Percentiles rank a stretch among this genome's conserved stretches.
phyloP scores from a whole-genome alignment of 2,888 invertebrate species.

The Nomada ferruginata region DNA sequence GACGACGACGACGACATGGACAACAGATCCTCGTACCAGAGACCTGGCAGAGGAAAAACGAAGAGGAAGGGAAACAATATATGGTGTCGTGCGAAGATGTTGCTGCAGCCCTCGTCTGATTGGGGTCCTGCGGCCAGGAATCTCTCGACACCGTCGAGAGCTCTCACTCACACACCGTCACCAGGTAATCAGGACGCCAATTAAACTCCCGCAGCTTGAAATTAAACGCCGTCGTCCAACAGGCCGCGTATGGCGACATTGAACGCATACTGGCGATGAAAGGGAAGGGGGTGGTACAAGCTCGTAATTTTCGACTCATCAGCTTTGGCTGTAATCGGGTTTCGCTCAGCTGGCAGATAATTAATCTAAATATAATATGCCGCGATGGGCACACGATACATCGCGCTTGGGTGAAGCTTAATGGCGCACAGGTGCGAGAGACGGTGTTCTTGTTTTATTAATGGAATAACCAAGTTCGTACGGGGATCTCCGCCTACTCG shows the following conservation, averaged over 20 bases:
- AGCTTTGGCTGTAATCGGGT: conserved; percentile 33
- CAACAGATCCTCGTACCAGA: conserved; percentile 51
- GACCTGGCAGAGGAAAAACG: conserved; percentile 46
- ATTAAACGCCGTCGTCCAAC: neutral
- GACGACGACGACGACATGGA: conserved; percentile 74
- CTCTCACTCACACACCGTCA: conserved; percentile 75
- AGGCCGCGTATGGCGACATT: conserved; percentile 5
- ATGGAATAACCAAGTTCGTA: neutral
- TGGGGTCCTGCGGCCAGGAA: conserved; percentile 88
- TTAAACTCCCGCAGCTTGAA: neutral
- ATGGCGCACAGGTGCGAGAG: neutral
- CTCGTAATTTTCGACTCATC: conserved; percentile 22
- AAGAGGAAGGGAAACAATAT: conserved; percentile 63
- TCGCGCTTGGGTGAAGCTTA: neutral
- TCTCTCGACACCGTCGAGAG: conserved; percentile 81
- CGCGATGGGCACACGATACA: neutral
- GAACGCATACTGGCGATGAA: neutral
- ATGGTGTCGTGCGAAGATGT: conserved; percentile 84
- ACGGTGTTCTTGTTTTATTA: neutral
- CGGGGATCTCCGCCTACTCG: conserved; percentile 9
- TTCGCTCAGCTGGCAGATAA: conserved; percentile 22
- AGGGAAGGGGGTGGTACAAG: no score
- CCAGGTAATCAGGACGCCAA: conserved; percentile 70
- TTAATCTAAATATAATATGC: conserved; percentile 37
- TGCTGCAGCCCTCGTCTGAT: conserved; percentile 89